Conservation (phyloP, 2,797 vertebrate species). For the Mallotus villosus region DNA sequence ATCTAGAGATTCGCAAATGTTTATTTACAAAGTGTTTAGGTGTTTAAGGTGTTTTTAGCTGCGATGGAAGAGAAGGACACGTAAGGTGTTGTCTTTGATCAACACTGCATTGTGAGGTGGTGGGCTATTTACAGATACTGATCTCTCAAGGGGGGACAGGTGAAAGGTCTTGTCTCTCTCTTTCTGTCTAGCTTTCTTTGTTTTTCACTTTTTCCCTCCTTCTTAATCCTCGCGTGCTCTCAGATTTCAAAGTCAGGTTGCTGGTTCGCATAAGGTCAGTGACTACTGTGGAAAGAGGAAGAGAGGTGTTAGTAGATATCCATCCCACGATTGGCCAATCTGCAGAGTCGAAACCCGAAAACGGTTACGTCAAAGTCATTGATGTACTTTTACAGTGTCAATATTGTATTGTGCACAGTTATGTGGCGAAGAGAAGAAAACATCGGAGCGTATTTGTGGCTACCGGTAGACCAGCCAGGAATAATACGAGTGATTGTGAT, state of each 20-base stretch:
- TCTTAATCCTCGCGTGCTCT: too few relatives aligned
- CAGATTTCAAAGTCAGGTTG: too few relatives aligned
- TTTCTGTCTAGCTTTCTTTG: background rate
- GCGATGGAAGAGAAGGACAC: background rate
- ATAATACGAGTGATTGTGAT: background rate
- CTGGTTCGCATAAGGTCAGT: too few relatives aligned
- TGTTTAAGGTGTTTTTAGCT: conserved; percentile 23
- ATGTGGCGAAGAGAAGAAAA: too few relatives aligned
- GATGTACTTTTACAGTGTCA: too few relatives aligned
- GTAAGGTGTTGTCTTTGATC: conserved; percentile 19
- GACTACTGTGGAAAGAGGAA: too few relatives aligned
- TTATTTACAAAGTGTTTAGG: conserved; percentile 47
- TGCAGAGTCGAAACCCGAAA: too few relatives aligned
- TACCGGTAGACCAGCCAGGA: background rate
- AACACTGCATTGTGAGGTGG: conserved; percentile 25
- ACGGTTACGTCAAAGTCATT: too few relatives aligned
- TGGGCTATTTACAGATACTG: conserved; percentile 3
- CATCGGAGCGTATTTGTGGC: too few relatives aligned
- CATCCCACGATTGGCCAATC: too few relatives aligned
- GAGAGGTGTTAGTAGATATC: too few relatives aligned
- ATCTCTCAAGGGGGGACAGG: conserved; percentile 31
- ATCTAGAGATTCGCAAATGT: conserved; percentile 32
- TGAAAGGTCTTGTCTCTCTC: conserved; percentile 24
- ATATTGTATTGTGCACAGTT: too few relatives aligned
- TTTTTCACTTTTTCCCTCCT: background rate